A percentile compares a stretch with the other conserved stretches of the same genome.
phyloP scores from a whole-genome alignment of 1,140 invertebrate species.

The Lerema accius region DNA sequence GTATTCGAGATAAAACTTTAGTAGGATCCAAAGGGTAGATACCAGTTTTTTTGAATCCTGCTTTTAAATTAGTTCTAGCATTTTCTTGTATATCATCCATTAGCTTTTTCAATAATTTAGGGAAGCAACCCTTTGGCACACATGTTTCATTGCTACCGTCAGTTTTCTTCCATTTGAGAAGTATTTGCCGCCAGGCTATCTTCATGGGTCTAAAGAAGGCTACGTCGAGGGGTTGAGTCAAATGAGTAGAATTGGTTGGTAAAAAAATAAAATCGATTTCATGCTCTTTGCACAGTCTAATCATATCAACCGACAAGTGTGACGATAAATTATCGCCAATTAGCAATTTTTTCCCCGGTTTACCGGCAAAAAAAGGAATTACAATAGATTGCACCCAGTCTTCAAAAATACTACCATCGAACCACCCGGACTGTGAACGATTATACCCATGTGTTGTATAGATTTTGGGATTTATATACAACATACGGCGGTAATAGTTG shows the following conservation, averaged over 20 bases:
- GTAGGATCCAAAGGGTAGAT: slow-evolving; percentile 30
- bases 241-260: slow-evolving; percentile 31
- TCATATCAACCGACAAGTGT: slow-evolving; percentile 1
- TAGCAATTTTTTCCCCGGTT: slow-evolving; percentile 23
- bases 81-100: slow-evolving; percentile 32
- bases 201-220: slow-evolving; percentile 30
- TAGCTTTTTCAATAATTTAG: slow-evolving; percentile 32
- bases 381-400: slow-evolving; percentile 31
- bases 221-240: slow-evolving; percentile 36
- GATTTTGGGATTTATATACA: slow-evolving; percentile 17
- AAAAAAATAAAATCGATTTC: slow-evolving; percentile 38
- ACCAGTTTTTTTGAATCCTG: slow-evolving; percentile 41
- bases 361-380: slow-evolving; percentile 16
- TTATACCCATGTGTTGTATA: slow-evolving; percentile 26
- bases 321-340: slow-evolving; percentile 23
- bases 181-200: slow-evolving; percentile 24
- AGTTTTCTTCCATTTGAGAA: slow-evolving; percentile 25
- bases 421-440: slow-evolving; percentile 26
- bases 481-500: slow-evolving; percentile 29
- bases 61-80: slow-evolving; percentile 31
- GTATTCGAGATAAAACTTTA: slow-evolving; percentile 34
- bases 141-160: slow-evolving; percentile 2
- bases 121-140: slow-evolving; percentile 40
- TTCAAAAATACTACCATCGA: slow-evolving; percentile 29
- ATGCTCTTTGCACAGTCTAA: slow-evolving; percentile 16